phyloP scores from a whole-genome alignment of 2,113 vertebrate species.

The Collichthys lucidus region DNA sequence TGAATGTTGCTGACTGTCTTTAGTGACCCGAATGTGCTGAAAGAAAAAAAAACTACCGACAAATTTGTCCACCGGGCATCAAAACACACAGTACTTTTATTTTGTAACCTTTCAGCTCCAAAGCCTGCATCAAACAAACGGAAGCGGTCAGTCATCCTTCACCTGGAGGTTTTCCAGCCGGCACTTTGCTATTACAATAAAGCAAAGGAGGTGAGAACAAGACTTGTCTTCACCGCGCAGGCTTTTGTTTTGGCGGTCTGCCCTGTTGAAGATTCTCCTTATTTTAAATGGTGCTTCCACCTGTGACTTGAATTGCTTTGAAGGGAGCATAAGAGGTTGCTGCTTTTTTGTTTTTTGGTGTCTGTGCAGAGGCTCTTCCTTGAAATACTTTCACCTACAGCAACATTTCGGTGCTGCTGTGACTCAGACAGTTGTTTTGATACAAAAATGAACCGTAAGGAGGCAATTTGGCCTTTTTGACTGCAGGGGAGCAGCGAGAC shows the following conservation, averaged over 20 bases:
- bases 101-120: constrained; percentile 35
- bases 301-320: constrained; percentile 32
- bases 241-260: constrained; percentile 48
- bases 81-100: constrained; percentile 4
- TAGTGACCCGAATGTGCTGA: too few relatives aligned
- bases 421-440: constrained; percentile 61
- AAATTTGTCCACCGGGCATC: constrained; percentile 11
- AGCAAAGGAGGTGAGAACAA: neutral
- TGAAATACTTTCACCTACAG: constrained; percentile 32
- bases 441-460: constrained; percentile 48
- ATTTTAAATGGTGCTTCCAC: constrained; percentile 28
- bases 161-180: constrained; percentile 36
- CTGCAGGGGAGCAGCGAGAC: constrained; percentile 34
- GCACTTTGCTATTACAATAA: constrained; percentile 23
- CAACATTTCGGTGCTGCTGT: too few relatives aligned
- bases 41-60: neutral
- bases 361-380: constrained; percentile 38
- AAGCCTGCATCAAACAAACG: neutral
- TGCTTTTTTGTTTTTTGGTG: neutral
- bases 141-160: constrained; percentile 39
- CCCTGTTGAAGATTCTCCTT: constrained; percentile 43
- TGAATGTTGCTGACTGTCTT: neutral
- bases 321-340: constrained; percentile 4
- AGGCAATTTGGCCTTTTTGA: constrained; percentile 71
- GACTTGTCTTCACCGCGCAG: constrained; percentile 34